phyloP scores from a whole-genome alignment of 2,797 vertebrate species.

The Triplophysa yarkandensis region DNA sequence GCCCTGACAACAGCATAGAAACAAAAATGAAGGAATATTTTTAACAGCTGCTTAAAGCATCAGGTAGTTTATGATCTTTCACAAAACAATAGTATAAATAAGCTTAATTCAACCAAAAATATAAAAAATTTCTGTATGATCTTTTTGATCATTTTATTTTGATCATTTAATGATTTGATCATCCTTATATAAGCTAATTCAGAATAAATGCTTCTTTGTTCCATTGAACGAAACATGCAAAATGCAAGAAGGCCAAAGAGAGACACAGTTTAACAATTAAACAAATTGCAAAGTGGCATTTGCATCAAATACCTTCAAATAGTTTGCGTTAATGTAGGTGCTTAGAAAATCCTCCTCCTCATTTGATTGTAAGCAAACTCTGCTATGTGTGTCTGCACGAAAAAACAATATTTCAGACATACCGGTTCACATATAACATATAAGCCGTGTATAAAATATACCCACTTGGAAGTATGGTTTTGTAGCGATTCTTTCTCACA shows the following conservation, averaged over 20 bases:
- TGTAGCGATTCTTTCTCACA: conserved; percentile 98
- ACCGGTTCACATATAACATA: conserved; percentile 1
- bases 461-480: conserved; percentile 98
- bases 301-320: conserved; percentile 80
- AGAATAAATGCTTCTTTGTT: neutral
- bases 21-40: conserved; percentile 16
- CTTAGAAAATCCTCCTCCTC: conserved; percentile 92
- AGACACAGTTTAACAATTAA: neutral
- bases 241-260: neutral
- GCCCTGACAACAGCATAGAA: conserved; percentile 75
- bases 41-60: neutral
- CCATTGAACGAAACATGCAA: neutral
- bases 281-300: no score
- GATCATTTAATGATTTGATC: no score
- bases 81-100: no score
- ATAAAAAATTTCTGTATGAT: no score
- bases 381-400: conserved; percentile 92
- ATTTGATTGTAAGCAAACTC: conserved; percentile 90
- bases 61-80: no score
- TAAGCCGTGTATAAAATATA: conserved; percentile 47
- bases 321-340: conserved; percentile 98
- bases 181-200: neutral
- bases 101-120: no score
- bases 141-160: no score
- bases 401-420: neutral